Percentiles rank a stretch among this genome's conserved stretches.
Conservation (phyloP, 2,113 vertebrate species). For the Gambusia affinis region DNA sequence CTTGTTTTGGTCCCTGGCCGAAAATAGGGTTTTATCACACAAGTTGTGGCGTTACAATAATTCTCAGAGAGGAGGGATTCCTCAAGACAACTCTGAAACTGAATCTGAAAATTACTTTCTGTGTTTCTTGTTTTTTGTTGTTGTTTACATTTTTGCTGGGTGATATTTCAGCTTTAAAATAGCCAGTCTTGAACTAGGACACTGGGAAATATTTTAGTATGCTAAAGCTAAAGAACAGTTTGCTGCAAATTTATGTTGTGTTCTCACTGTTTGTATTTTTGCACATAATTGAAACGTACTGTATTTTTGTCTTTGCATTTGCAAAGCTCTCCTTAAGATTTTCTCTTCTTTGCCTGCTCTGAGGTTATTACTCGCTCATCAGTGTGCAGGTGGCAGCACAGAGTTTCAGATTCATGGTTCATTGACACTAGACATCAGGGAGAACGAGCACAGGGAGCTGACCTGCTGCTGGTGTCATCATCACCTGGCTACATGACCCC, state of each 20-base stretch:
- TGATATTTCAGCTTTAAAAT: background rate
- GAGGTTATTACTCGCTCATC: slow-evolving; percentile 13
- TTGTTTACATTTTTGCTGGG: slow-evolving; percentile 3
- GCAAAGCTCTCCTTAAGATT: background rate
- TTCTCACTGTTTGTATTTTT: background rate
- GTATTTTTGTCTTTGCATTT: background rate
- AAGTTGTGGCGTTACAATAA: slow-evolving; percentile 52
- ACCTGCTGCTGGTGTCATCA: slow-evolving; percentile 21
- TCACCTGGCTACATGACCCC: slow-evolving; percentile 22
- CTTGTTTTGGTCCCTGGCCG: slow-evolving; percentile 52
- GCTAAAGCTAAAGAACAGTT: no score
- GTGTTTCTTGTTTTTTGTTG: no score
- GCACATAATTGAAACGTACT: background rate
- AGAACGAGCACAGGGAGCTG: background rate
- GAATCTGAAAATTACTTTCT: background rate
- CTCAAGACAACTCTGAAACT: slow-evolving; percentile 21
- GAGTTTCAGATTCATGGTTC: background rate
- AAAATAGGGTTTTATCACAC: slow-evolving; percentile 50
- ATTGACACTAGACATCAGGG: slow-evolving; percentile 25
- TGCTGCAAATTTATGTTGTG: no score
- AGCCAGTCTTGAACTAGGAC: background rate
- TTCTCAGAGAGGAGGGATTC: slow-evolving; percentile 30
- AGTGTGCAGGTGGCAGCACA: background rate
- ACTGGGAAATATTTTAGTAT: background rate
- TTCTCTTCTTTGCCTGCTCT: background rate